These are phyloP conservation scores for Nasonia longicornis DNA, from an alignment of 1,140 invertebrate species.

Conservation along the genomic window DNA sequence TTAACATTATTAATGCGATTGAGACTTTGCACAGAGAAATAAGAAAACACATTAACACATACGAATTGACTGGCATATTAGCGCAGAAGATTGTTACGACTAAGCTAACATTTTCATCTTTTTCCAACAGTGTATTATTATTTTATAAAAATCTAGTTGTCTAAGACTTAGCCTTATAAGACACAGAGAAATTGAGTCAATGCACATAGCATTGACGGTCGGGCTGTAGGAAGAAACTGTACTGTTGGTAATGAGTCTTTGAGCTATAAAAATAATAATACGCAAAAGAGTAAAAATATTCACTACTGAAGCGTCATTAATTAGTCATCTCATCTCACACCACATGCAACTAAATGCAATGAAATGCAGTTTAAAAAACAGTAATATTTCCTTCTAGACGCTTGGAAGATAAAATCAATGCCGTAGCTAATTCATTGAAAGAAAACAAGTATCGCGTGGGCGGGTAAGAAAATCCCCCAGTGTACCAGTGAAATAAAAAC, in stretches of 20 bases:
- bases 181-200: background rate
- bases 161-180: background rate
- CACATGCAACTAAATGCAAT: conserved; percentile 2
- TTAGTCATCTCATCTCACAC: conserved; percentile 5
- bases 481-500: conserved; percentile 46
- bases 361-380: conserved; percentile 34
- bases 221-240: background rate
- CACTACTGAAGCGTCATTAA: conserved; percentile 28
- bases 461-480: conserved; percentile 46
- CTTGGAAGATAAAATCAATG: conserved; percentile 49
- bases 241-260: background rate
- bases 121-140: conserved; percentile 49
- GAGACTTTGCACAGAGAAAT: conserved; percentile 1
- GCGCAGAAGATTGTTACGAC: background rate
- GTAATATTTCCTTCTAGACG: conserved; percentile 47
- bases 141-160: conserved; percentile 19
- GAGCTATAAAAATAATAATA: background rate
- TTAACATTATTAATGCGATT: conserved; percentile 19
- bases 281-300: conserved; percentile 33
- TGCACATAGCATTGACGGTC: background rate
- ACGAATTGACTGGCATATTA: background rate
- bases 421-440: conserved; percentile 48
- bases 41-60: conserved; percentile 14
- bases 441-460: conserved; percentile 48
- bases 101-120: conserved; percentile 37